Evolutionary conservation across 2,888 invertebrate genomes (phyloP).

Genomic region (Eupsilia transversa): DNA sequence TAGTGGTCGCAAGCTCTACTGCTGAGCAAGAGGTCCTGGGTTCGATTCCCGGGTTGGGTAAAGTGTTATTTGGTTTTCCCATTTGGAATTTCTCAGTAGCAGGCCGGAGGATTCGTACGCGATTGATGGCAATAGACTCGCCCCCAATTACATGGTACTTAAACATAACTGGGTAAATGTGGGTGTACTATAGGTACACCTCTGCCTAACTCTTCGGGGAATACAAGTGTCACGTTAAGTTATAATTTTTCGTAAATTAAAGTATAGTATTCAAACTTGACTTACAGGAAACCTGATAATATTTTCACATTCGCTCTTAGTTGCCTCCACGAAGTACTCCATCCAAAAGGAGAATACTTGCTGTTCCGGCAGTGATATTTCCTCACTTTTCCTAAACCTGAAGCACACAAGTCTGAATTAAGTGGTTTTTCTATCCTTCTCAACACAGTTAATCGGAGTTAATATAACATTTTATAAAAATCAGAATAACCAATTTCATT

Average conservation of each 20-base stretch:
- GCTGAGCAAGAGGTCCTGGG: not conserved
- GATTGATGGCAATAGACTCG: not conserved
- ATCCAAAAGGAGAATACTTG: conserved; percentile 99
- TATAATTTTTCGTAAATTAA: not conserved
- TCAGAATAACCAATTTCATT: not conserved
- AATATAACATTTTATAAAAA: not conserved
- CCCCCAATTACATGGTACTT: not conserved
- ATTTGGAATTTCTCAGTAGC: not conserved
- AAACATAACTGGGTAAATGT: not conserved
- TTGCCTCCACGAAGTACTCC: conserved; percentile 99
- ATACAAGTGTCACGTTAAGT: not conserved
- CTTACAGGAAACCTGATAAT: conserved; percentile 97
- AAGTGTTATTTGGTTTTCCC: not conserved
- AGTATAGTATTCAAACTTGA: conserved; percentile 29
- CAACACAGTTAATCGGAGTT: not conserved
- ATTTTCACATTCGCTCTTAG: conserved; percentile 94
- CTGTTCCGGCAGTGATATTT: conserved; percentile 93
- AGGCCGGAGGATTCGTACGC: not conserved
- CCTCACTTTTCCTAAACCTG: conserved; percentile 96
- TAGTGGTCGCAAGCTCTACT: not conserved
- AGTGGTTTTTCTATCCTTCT: conserved; percentile 32
- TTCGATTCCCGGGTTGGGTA: not conserved
- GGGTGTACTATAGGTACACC: not conserved
- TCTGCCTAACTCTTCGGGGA: not conserved
- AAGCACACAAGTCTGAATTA: conserved; percentile 20